Evolutionary conservation across 2,797 vertebrate genomes (phyloP).

Genomic region (Mallotus villosus): DNA sequence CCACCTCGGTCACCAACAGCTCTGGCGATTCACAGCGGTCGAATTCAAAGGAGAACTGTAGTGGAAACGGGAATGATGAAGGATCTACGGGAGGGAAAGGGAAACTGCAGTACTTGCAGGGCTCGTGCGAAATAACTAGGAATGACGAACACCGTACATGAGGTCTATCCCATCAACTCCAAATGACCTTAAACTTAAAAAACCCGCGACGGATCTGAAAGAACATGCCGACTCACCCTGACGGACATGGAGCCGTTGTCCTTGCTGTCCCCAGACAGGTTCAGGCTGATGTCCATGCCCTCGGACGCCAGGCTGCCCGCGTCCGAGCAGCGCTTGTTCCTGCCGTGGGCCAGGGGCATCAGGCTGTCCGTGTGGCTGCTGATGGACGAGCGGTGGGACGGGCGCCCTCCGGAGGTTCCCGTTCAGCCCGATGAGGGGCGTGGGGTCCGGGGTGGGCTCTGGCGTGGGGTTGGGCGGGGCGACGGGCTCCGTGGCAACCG

Average conservation of each 20-base stretch:
- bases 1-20: too few relatives aligned
- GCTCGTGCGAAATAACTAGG: too few relatives aligned
- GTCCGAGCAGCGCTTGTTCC: constrained; percentile 77
- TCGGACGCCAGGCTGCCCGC: constrained; percentile 80
- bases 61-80: too few relatives aligned
- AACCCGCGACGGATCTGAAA: not conserved
- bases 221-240: constrained; percentile 74
- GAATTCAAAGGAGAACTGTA: too few relatives aligned
- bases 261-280: constrained; percentile 78
- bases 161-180: too few relatives aligned
- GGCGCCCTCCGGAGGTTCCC: constrained; percentile 33
- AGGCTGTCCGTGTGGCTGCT: constrained; percentile 46
- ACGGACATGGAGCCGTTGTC: constrained; percentile 78
- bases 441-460: not conserved
- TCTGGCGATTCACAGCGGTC: too few relatives aligned
- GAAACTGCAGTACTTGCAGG: too few relatives aligned
- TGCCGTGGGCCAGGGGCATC: constrained; percentile 39
- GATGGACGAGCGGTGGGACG: constrained; percentile 14
- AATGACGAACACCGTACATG: too few relatives aligned
- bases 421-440: constrained; percentile 14
- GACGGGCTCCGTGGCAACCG: not conserved
- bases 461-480: constrained; percentile 9
- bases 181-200: too few relatives aligned
- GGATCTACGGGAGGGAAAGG: too few relatives aligned
- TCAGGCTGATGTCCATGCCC: constrained; percentile 79